A percentile compares a stretch with the other conserved stretches of the same genome.
phyloP scores from a whole-genome alignment of 2,888 invertebrate genomes.

The Meandrusa payeni region DNA sequence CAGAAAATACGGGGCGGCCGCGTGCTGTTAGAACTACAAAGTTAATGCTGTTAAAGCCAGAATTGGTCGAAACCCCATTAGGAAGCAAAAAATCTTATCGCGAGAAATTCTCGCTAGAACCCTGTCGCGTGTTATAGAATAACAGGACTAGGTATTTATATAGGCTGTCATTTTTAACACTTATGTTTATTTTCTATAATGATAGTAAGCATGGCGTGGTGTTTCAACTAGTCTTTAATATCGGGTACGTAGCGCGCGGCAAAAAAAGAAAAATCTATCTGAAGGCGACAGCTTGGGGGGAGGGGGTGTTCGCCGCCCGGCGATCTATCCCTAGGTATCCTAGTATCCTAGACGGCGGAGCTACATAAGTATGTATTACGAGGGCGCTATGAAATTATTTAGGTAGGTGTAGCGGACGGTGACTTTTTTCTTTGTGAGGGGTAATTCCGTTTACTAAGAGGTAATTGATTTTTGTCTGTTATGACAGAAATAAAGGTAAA shows the following conservation, averaged over 20 bases:
- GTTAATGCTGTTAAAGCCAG: too few relatives aligned
- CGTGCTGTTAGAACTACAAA: too few relatives aligned
- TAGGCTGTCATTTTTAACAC: too few relatives aligned
- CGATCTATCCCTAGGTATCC: conserved; percentile 37
- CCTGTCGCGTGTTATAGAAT: too few relatives aligned
- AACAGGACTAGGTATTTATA: too few relatives aligned
- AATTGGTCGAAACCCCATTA: too few relatives aligned
- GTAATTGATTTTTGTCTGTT: not conserved
- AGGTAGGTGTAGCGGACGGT: conserved; percentile 2
- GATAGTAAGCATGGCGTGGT: conserved; percentile 24
- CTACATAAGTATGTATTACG: conserved; percentile 23
- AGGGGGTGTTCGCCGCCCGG: conserved; percentile 27
- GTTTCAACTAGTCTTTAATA: conserved; percentile 53
- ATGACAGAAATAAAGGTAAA: too few relatives aligned
- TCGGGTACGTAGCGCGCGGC: conserved; percentile 49
- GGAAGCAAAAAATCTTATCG: too few relatives aligned
- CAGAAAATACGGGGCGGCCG: too few relatives aligned
- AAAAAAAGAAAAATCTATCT: conserved; percentile 67
- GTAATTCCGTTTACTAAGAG: not conserved
- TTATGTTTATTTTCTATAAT: too few relatives aligned
- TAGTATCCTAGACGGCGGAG: conserved; percentile 22
- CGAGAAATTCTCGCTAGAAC: too few relatives aligned
- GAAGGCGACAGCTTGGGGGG: conserved; percentile 49
- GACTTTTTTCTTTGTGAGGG: not conserved
- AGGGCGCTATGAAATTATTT: conserved; percentile 16